These are phyloP conservation scores for Popillia japonica DNA, from an alignment of 1,140 invertebrate genomes.

Conservation along the genomic window DNA sequence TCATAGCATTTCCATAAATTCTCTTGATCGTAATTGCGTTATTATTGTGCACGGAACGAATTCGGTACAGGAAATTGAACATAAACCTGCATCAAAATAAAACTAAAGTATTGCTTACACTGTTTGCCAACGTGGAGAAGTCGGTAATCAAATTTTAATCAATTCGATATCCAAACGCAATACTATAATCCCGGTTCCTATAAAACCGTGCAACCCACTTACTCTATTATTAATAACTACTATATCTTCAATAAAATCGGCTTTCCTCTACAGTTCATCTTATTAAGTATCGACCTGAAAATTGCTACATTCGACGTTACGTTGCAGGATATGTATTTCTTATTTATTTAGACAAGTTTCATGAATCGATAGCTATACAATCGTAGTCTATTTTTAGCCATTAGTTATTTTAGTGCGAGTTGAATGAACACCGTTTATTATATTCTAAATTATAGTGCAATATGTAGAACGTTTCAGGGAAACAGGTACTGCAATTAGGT, in stretches of 20 bases:
- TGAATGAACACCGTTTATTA: slow-evolving; percentile 18
- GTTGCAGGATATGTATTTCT: neutral
- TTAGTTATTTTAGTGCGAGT: slow-evolving; percentile 5
- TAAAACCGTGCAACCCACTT: slow-evolving; percentile 5
- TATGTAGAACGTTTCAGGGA: slow-evolving; percentile 5
- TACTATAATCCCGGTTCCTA: neutral
- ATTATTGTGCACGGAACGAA: neutral
- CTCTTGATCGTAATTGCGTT: no score
- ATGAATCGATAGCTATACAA: slow-evolving; percentile 3
- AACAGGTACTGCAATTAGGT: neutral
- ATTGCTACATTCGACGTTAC: slow-evolving; percentile 15
- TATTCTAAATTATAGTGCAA: neutral
- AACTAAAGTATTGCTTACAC: neutral
- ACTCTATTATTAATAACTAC: slow-evolving; percentile 6
- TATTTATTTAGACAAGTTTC: slow-evolving; percentile 15
- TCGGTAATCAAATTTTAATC: neutral
- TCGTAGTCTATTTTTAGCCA: neutral
- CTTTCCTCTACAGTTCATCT: neutral
- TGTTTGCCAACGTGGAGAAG: neutral
- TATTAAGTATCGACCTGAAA: neutral
- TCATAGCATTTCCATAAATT: no score
- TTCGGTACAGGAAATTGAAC: neutral
- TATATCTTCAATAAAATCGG: slow-evolving; percentile 17
- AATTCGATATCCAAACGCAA: neutral
- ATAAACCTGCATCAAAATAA: neutral